phyloP scores from a whole-genome alignment of 2,888 invertebrate genomes.

The Norana najaformis region DNA sequence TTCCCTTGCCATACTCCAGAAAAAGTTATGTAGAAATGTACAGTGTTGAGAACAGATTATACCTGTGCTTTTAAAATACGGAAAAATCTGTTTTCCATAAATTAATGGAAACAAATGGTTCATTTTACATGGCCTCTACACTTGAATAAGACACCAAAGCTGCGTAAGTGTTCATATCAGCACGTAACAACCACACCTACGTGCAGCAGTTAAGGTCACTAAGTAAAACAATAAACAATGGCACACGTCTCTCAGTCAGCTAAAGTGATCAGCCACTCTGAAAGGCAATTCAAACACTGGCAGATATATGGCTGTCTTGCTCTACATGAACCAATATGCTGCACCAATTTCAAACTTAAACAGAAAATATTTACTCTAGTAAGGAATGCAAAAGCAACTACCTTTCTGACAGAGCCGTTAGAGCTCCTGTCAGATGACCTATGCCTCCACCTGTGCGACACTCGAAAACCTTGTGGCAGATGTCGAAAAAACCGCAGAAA shows the following conservation, averaged over 20 bases:
- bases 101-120: background rate
- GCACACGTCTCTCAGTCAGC: constrained; percentile 13
- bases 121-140: background rate
- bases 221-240: background rate
- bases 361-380: background rate
- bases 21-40: too few species aligned
- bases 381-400: background rate
- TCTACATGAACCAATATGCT: background rate
- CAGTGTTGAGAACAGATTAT: background rate
- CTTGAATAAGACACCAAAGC: background rate
- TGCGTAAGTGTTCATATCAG: background rate
- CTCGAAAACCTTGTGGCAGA: background rate
- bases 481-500: constrained; percentile 20
- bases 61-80: background rate
- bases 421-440: background rate
- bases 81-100: too few species aligned
- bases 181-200: background rate
- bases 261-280: background rate
- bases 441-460: background rate
- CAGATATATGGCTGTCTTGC: background rate
- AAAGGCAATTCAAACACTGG: background rate
- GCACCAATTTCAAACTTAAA: background rate
- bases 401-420: background rate
- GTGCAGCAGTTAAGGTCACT: background rate
- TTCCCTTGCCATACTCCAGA: background rate